A percentile compares a stretch with the other conserved stretches of the same genome.
phyloP scores from a whole-genome alignment of 2,797 vertebrate species.

The Argyrosomus regius region DNA sequence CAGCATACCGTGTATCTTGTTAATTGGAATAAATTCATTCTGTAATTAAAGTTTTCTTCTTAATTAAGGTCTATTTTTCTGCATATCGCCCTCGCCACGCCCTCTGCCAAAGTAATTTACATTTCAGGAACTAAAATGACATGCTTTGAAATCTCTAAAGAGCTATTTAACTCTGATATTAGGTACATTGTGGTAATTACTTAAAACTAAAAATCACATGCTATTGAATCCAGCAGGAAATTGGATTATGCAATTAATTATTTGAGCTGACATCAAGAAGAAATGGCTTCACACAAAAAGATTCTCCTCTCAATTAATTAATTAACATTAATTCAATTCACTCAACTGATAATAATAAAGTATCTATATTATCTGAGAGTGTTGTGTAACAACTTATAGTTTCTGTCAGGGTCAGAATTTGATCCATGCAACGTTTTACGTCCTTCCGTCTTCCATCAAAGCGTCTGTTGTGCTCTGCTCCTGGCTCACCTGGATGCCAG shows the following conservation, averaged over 20 bases:
- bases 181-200: neutral
- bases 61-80: constrained; percentile 57
- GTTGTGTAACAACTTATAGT: neutral
- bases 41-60: constrained; percentile 75
- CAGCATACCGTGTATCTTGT: constrained; percentile 61
- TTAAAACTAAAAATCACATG: neutral
- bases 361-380: neutral
- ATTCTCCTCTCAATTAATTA: neutral
- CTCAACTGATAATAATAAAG: neutral
- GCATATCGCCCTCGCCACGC: neutral
- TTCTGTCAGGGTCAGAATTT: constrained; percentile 40
- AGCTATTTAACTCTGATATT: constrained; percentile 15
- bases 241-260: neutral
- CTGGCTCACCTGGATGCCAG: constrained; percentile 59
- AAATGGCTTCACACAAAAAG: neutral
- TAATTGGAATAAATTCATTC: constrained; percentile 77
- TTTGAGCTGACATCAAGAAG: neutral
- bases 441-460: constrained; percentile 49
- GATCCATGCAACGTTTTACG: constrained; percentile 36
- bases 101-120: constrained; percentile 9
- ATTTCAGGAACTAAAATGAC: constrained; percentile 19
- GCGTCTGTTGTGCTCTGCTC: constrained; percentile 67
- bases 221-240: neutral
- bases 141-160: neutral
- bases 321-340: neutral